These are phyloP conservation scores for Venturia canescens DNA, from an alignment of 1,140 invertebrate genomes.

Conservation along the genomic window DNA sequence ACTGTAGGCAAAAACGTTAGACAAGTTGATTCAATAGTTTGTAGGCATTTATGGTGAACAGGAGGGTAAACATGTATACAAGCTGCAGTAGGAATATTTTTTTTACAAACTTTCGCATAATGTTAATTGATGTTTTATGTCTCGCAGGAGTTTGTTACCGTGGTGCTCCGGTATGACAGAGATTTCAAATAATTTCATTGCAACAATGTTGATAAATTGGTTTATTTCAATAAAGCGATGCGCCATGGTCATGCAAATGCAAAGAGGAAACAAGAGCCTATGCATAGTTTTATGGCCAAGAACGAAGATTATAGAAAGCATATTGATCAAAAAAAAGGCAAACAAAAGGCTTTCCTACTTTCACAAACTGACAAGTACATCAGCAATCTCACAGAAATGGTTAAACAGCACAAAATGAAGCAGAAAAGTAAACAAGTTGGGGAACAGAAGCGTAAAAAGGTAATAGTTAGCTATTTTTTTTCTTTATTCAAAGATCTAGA, in stretches of 20 bases:
- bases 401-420: conserved; percentile 95
- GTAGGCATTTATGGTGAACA: too few relatives aligned
- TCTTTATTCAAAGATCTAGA: too few relatives aligned
- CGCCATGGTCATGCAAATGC: conserved; percentile 98
- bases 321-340: conserved; percentile 99
- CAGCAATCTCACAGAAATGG: conserved; percentile 96
- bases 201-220: conserved; percentile 92
- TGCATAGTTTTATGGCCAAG: conserved; percentile 97
- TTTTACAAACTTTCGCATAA: too few relatives aligned
- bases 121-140: conserved; percentile 41
- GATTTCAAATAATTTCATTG: conserved; percentile 98
- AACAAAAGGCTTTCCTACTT: conserved; percentile 96
- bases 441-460: conserved; percentile 87
- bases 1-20: conserved; percentile 95
- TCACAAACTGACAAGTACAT: conserved; percentile 99
- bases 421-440: conserved; percentile 90
- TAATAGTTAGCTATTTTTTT: conserved; percentile 58
- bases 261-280: conserved; percentile 98
- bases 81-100: too few relatives aligned
- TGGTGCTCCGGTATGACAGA: conserved; percentile 97
- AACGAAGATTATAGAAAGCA: conserved; percentile 97
- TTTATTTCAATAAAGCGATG: conserved; percentile 95
- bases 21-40: conserved; percentile 54
- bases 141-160: conserved; percentile 91
- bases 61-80: too few relatives aligned